phyloP scores from a whole-genome alignment of 2,888 invertebrate genomes.

The Synergus umbraculus region DNA sequence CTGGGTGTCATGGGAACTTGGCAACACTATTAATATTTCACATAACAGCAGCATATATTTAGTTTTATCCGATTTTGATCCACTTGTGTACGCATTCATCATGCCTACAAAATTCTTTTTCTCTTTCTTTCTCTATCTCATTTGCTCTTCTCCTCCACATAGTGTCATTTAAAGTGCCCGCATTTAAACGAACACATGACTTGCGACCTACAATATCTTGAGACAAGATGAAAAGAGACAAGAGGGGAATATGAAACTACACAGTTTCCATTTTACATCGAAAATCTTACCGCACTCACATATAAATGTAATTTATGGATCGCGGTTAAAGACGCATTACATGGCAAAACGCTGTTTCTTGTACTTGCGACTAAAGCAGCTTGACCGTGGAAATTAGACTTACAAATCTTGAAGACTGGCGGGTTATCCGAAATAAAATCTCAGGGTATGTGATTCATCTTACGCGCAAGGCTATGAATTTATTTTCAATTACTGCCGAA shows the following conservation, averaged over 20 bases:
- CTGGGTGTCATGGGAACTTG: constrained; percentile 60
- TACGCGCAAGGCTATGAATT: background rate
- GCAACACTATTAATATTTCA: constrained; percentile 64
- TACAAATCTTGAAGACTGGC: background rate
- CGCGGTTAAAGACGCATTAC: constrained; percentile 59
- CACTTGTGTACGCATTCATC: background rate
- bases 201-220: constrained; percentile 8
- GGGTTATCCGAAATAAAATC: constrained; percentile 21
- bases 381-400: constrained; percentile 13
- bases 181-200: constrained; percentile 11
- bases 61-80: constrained; percentile 7
- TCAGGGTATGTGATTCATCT: background rate
- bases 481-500: background rate
- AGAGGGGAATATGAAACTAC: background rate
- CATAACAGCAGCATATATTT: constrained; percentile 50
- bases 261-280: constrained; percentile 38
- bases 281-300: constrained; percentile 36
- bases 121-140: background rate
- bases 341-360: constrained; percentile 39
- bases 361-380: constrained; percentile 3
- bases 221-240: constrained; percentile 38
- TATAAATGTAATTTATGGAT: constrained; percentile 60
- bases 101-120: background rate
- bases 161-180: constrained; percentile 8
- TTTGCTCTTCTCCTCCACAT: background rate